Evolutionary conservation across 1,140 invertebrate species (phyloP), one percentile per base, ranked within the genome.

Genomic region (Camponotus floridanus): DNA sequence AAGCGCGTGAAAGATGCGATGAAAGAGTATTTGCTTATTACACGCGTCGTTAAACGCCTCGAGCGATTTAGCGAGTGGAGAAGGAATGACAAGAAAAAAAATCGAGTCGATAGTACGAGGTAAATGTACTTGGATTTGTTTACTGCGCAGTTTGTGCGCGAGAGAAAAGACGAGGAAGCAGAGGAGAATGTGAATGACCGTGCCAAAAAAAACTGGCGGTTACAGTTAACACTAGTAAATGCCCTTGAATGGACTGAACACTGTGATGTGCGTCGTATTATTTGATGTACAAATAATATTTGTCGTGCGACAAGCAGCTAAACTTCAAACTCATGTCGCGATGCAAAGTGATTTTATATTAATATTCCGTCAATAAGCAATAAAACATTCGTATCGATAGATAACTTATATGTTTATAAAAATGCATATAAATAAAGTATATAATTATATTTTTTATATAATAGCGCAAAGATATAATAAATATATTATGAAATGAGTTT

Each of bases 51-150:
- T 59, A 45, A 81, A 45, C 13, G 62, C n/a, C 76, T 78, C 18
- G 45, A 31, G 51, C 26, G 51, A 78, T 42, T 65, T 64, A 67
- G 45, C 33, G 61, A 67, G 59, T 9, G 7, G 5, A 15, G 15
- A 26, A 11, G 31, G 13, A 67, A 45, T 33, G 21, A 5, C 11
- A 79, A 26, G 31, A 33, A 55, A 67, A 21, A 59, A 21, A 26
- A 59, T 48, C n/a, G 11, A 57, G 48, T 31, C 39, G 57, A 67
- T 80, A 79, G 48, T 71, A 31, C 45, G 86, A 86, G 76, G 76
- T 89, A 88, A 88, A 88, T 57, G 87, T 21, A 86, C 86, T 88
- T 59, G 42, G 64, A 61, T 88, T 86, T 89, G 87, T 86, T 89
- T 86, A 86, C 74, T 88, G 74, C 88, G 88, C 76, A 89, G 87